These are phyloP conservation scores for Lithobates sylvaticus DNA, from an alignment of 2,797 vertebrate genomes.

Conservation along the genomic window DNA sequence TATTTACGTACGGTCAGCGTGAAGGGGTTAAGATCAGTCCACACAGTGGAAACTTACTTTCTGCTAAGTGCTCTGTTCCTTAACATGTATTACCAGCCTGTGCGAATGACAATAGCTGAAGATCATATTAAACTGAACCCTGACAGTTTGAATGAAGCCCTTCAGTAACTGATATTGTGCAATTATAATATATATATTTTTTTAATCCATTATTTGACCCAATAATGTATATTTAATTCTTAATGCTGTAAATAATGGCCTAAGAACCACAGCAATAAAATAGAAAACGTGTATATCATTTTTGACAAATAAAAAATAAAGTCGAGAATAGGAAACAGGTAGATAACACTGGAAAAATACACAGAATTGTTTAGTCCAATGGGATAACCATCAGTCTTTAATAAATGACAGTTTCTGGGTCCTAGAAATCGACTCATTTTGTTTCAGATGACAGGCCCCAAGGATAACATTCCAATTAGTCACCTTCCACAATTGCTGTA, in stretches of 20 bases:
- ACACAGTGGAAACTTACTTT: no score
- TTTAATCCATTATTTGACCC: background rate
- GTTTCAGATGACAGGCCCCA: slow-evolving; percentile 1
- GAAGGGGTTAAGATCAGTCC: no score
- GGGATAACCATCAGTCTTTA: background rate
- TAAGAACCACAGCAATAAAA: background rate
- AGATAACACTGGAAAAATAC: background rate
- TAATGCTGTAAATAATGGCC: background rate
- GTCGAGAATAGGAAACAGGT: background rate
- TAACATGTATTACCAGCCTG: no score
- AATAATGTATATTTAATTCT: background rate
- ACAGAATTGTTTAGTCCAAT: background rate
- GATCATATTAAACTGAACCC: background rate
- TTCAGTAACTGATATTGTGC: background rate
- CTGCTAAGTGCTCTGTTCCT: no score
- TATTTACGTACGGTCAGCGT: no score
- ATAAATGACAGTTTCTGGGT: slow-evolving; percentile 8
- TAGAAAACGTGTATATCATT: background rate
- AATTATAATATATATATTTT: background rate
- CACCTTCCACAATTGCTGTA: background rate
- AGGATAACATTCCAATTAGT: slow-evolving; percentile 34
- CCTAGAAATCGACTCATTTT: background rate
- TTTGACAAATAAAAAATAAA: background rate
- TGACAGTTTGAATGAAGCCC: background rate
- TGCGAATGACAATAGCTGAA: background rate